Conservation (phyloP, 2,888 invertebrate species). For the Orthonevra nobilis region DNA sequence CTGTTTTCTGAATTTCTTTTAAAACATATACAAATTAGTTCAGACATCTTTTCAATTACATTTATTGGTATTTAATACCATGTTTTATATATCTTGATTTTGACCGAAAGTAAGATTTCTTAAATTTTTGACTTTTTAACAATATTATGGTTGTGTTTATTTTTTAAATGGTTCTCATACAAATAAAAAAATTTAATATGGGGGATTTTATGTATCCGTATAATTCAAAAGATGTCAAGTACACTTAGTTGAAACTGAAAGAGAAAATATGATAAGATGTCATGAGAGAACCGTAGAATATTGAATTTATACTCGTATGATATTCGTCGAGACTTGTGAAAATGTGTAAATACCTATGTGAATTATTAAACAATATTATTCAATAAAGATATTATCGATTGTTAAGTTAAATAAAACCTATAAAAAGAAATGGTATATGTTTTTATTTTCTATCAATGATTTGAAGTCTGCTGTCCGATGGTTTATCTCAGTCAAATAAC, state of each 20-base stretch:
- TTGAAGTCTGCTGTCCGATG: too few species aligned
- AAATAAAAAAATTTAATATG: slow-evolving; percentile 3
- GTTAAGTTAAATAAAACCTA: slow-evolving; percentile 69
- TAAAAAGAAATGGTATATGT: too few species aligned
- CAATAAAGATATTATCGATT: slow-evolving; percentile 63
- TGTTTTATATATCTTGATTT: slow-evolving; percentile 11
- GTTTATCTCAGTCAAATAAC: too few species aligned
- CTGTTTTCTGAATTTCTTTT: neutral
- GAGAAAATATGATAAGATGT: neutral
- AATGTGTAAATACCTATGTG: slow-evolving; percentile 67
- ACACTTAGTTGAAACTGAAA: slow-evolving; percentile 19
- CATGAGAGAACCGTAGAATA: slow-evolving; percentile 6
- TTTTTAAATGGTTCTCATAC: slow-evolving; percentile 28
- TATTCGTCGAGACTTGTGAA: slow-evolving; percentile 52
- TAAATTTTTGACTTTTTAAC: slow-evolving; percentile 40
- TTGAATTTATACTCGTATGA: slow-evolving; percentile 41
- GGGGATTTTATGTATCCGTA: slow-evolving; percentile 12
- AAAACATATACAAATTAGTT: neutral
- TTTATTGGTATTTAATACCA: neutral
- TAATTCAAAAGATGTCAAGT: slow-evolving; percentile 30
- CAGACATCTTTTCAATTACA: too few species aligned
- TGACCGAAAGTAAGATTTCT: slow-evolving; percentile 8
- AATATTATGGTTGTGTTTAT: slow-evolving; percentile 62
- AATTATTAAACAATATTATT: slow-evolving; percentile 58
- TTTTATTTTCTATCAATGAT: too few species aligned